phyloP scores from a whole-genome alignment of 2,888 invertebrate genomes.

The Cactoblastis cactorum region DNA sequence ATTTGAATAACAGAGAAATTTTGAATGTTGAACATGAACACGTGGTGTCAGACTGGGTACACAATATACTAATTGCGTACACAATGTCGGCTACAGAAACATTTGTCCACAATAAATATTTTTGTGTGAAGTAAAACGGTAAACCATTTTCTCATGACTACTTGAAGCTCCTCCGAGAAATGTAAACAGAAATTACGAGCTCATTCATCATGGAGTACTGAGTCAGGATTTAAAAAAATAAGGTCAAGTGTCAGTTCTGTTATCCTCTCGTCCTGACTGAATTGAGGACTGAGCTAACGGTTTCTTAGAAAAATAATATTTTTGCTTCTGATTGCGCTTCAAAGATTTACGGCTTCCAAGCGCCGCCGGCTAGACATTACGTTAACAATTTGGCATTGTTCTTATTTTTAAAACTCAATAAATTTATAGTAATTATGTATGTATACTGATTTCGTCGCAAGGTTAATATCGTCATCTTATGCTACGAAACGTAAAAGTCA shows the following conservation, averaged over 20 bases:
- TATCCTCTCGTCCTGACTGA: slow-evolving; percentile 11
- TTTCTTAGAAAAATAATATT: background rate
- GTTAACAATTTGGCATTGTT: no score
- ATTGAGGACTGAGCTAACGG: slow-evolving; percentile 6
- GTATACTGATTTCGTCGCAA: no score
- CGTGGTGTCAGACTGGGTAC: slow-evolving; percentile 16
- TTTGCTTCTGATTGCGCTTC: background rate
- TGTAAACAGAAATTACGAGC: slow-evolving; percentile 72
- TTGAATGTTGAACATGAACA: slow-evolving; percentile 5
- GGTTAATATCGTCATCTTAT: no score
- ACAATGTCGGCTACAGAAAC: slow-evolving; percentile 40
- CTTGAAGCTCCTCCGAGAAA: slow-evolving; percentile 62
- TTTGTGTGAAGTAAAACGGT: slow-evolving; percentile 49
- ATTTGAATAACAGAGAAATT: slow-evolving; percentile 14
- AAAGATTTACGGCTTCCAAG: background rate
- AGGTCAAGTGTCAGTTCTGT: slow-evolving; percentile 26
- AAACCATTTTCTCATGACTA: slow-evolving; percentile 44
- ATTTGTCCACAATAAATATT: slow-evolving; percentile 60
- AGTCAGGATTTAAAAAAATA: slow-evolving; percentile 36
- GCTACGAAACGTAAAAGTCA: no score
- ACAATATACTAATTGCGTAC: slow-evolving; percentile 43
- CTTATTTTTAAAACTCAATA: no score
- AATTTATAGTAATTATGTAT: no score
- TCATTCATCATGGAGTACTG: slow-evolving; percentile 63
- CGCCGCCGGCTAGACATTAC: background rate